phyloP scores from a whole-genome alignment of 2,113 vertebrate species.

The Malaclemys terrapin region DNA sequence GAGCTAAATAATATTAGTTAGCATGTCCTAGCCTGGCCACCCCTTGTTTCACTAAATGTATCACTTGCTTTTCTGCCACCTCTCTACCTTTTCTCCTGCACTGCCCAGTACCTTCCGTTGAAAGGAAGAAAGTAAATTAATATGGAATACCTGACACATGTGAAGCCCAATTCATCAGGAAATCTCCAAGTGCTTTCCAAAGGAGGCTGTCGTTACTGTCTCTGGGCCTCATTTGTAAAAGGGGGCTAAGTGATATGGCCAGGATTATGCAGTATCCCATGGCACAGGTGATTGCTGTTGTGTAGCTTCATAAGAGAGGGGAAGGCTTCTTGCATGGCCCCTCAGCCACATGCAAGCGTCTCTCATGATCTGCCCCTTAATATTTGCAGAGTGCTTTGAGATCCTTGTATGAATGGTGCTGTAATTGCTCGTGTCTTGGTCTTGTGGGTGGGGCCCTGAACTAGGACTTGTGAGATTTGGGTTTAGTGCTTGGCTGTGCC shows the following conservation, averaged over 20 bases:
- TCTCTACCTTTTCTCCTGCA: not conserved
- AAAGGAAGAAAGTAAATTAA: not conserved
- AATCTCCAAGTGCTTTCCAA: not conserved
- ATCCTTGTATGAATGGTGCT: not conserved
- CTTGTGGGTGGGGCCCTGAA: fast-evolving
- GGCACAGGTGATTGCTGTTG: not conserved
- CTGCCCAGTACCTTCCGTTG: not conserved
- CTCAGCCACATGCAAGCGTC: not conserved
- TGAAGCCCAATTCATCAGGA: not conserved
- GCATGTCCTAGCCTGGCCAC: fast-evolving
- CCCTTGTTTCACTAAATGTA: not conserved
- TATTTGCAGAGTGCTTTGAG: fast-evolving
- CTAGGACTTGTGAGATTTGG: not conserved
- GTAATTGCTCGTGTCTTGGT: not conserved
- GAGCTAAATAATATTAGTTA: not conserved
- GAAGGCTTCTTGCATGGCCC: not conserved
- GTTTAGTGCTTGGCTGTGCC: slow-evolving; percentile 15
- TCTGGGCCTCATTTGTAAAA: too few species aligned
- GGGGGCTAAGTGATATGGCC: fast-evolving
- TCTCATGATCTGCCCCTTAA: fast-evolving
- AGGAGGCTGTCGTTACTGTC: not conserved
- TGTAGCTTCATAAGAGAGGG: not conserved
- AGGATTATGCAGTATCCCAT: not conserved
- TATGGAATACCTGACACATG: not conserved
- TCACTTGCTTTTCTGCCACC: fast-evolving